Base-by-base conservation (phyloP, 2,797 vertebrate genomes). In the Enteromius afrohamiltoni region DNA sequence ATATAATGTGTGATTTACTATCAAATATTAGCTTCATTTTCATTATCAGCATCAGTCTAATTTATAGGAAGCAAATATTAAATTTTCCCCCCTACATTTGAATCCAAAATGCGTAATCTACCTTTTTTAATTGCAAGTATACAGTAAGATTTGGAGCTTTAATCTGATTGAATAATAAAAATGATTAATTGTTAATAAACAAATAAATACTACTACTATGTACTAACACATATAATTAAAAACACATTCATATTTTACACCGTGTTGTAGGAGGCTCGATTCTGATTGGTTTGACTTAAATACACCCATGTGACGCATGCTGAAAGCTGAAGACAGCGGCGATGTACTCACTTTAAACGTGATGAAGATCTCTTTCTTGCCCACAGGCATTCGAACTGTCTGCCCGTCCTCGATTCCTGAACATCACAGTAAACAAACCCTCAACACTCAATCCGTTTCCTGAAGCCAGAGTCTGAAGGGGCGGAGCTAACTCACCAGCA, bases 381-480 rank as follows among this genome's bases (percentile, higher is more conserved):
- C 98, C 60, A 99, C 96, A 3, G 97, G 96, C 98, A 99, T 99
- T 87, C 98, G 94, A 82, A 99, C 96, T 0, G 96, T 98, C 93
- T 99, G 98, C 42, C 98, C 97, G 1, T 99, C 96, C 90, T 99
- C 98, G 76, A 99, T 96, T 13, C 98, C 98, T 99, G 87, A 64
- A 29, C 23, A 79, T 84, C 71, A 73, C 2, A 80, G 16, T 19
- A 67, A 7, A 65, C 29, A 16, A 8, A n/a, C 17, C 0, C 58
- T 65, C 40, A 51, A 49, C 23, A 19, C 70, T 45, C 16, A 23
- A 26, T 1, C 53, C 10, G 8, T 7, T 14, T 16, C 1, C 7
- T 9, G 2, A 37, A 67, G 21, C 21, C 21, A 0, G 21, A 4
- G 8, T 73, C 17, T 21, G 4, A n/a, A 53, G 11, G n/a, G 3